phyloP scores from a whole-genome alignment of 2,113 vertebrate species.

The Odontesthes bonariensis region DNA sequence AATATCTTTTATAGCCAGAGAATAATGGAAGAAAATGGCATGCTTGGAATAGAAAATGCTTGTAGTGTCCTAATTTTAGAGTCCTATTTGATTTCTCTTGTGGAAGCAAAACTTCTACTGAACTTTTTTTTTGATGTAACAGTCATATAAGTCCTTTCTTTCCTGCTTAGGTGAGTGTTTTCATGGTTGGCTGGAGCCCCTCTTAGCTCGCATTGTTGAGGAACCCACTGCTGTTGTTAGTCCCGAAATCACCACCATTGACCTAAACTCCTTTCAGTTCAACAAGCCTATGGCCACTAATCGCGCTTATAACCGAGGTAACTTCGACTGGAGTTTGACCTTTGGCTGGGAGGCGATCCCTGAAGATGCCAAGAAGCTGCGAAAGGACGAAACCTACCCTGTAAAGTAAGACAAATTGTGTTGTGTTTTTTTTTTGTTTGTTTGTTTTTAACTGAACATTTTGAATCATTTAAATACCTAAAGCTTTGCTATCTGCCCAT shows the following conservation, averaged over 20 bases:
- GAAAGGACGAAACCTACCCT: conserved; percentile 94
- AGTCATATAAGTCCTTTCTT: not conserved
- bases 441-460: not conserved
- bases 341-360: conserved; percentile 94
- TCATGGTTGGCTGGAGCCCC: conserved; percentile 94
- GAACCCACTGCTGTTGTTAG: conserved; percentile 93
- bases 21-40: not conserved
- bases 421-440: conserved; percentile 14
- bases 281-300: conserved; percentile 84
- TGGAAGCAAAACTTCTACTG: not conserved
- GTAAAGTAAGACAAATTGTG: conserved; percentile 86
- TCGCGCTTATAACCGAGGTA: conserved; percentile 90
- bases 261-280: conserved; percentile 92
- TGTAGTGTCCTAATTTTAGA: not conserved
- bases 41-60: not conserved
- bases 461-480: conserved; percentile 8
- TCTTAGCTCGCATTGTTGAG: conserved; percentile 90
- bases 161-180: conserved; percentile 92
- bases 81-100: not conserved
- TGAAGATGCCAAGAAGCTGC: conserved; percentile 78
- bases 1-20: too few relatives aligned
- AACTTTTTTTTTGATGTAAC: not conserved
- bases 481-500: conserved; percentile 7
- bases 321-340: conserved; percentile 95
- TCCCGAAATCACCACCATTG: conserved; percentile 93